These are phyloP conservation scores for Sciurus niger DNA, from an alignment of 2,113 vertebrate species.

Conservation along the genomic window DNA sequence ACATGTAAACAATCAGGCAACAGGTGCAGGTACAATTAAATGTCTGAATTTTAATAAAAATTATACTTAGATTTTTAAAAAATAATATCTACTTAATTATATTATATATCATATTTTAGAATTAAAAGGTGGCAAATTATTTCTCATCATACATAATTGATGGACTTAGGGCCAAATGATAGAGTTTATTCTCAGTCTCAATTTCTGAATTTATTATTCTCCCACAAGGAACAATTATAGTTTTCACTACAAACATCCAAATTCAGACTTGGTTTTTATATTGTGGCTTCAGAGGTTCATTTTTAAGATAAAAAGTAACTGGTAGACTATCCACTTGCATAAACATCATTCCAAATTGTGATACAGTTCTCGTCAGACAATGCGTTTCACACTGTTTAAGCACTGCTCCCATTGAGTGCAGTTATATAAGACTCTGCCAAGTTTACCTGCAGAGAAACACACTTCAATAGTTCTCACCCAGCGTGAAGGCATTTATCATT, in stretches of 20 bases:
- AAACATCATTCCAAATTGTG: slow-evolving; percentile 78
- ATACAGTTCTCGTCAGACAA: slow-evolving; percentile 76
- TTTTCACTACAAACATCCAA: slow-evolving; percentile 65
- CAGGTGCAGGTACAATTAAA: background rate
- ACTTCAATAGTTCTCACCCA: slow-evolving; percentile 84
- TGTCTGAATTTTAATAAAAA: slow-evolving; percentile 17
- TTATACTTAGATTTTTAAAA: background rate
- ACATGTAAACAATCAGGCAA: background rate
- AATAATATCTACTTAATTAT: background rate
- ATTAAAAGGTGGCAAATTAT: slow-evolving; percentile 14
- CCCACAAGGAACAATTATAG: slow-evolving; percentile 53
- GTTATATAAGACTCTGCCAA: slow-evolving; percentile 78
- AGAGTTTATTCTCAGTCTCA: background rate
- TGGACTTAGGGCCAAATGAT: background rate
- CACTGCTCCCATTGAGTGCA: slow-evolving; percentile 53
- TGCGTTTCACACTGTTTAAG: slow-evolving; percentile 81
- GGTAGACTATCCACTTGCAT: slow-evolving; percentile 67
- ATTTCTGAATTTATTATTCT: slow-evolving; percentile 32
- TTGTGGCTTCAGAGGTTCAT: slow-evolving; percentile 23
- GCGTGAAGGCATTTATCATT: slow-evolving; percentile 83
- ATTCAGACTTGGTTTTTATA: slow-evolving; percentile 44
- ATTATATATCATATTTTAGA: slow-evolving; percentile 32
- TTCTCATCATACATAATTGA: background rate
- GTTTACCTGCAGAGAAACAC: slow-evolving; percentile 85
- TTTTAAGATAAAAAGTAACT: slow-evolving; percentile 68